These are phyloP conservation scores for Bombus breviceps DNA, from an alignment of 1,140 invertebrate genomes.

Conservation along the genomic window DNA sequence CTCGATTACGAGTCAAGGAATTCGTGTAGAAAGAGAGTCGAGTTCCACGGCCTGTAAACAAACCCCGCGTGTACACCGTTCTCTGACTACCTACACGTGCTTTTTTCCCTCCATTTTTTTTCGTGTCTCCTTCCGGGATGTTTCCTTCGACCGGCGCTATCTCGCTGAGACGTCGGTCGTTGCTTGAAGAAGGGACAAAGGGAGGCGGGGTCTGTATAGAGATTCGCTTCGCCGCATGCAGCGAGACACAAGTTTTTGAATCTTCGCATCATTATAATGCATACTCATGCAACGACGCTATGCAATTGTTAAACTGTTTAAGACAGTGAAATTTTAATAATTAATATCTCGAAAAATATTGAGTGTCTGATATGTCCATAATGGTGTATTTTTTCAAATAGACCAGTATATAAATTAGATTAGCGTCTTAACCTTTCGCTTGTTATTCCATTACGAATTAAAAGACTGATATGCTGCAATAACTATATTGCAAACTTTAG, in stretches of 20 bases:
- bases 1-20: constrained; percentile 67
- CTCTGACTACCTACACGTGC: constrained; percentile 46
- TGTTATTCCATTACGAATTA: too few relatives aligned
- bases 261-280: not conserved
- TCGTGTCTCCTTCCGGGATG: constrained; percentile 9
- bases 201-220: constrained; percentile 37
- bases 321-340: not conserved
- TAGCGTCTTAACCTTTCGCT: too few relatives aligned
- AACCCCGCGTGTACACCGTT: constrained; percentile 56
- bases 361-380: too few relatives aligned
- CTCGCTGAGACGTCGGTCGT: constrained; percentile 61
- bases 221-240: not conserved
- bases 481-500: too few relatives aligned
- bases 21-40: constrained; percentile 24
- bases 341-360: not conserved
- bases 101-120: constrained; percentile 18
- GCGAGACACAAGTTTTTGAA: not conserved
- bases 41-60: constrained; percentile 64
- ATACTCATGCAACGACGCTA: not conserved
- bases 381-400: too few relatives aligned
- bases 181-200: constrained; percentile 59
- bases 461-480: too few relatives aligned
- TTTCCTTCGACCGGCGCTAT: constrained; percentile 41
- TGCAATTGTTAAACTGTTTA: not conserved
- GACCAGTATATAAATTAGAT: too few relatives aligned